Evolutionary conservation across 2,888 invertebrate species (phyloP), one percentile per base, ranked within the genome.

Genomic region (Mellilla xanthometata): DNA sequence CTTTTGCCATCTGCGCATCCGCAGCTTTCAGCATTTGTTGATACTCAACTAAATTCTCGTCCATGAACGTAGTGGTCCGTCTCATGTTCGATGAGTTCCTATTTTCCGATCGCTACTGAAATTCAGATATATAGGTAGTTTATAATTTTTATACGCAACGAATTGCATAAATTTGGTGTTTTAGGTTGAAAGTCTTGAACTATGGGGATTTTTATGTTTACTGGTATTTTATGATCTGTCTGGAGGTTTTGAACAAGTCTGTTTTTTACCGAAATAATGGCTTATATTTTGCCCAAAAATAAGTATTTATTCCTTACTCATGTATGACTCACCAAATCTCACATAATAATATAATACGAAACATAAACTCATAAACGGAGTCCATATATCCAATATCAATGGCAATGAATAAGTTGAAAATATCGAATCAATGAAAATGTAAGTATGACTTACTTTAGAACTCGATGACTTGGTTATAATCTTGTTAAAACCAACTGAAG

Each of bases 1-100:
- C 95, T 23, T 93, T 91, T 38, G 93, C 92, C 95, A 97, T 95
- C 68, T 95, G 94, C 5, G 93, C 91, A 68, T 96, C 89, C 4
- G 94, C 94, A n/a, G 91, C 90, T 65, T 91, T 92, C 39, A 93
- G 73, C 90, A 92, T 92, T 66, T 93, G 91, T 57, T 92, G 91
- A 65, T 93, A 94, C 64, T 92, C 91, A 12, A 92, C 91, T 22
- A 88, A 60, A 70, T 93, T 93, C 44, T 92, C 92, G 47, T 93
- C 93, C 93, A 94, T 94, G 54, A 94, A 94, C 5, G 91, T 89
- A 0, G 93, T 94, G 10, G 92, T 83, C 56, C 92, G 78, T 52
- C 91, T 75, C 33, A 72, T 56, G 55, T 75, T 73, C 29, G 72
- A 65, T 44, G 80, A 76, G 41, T 51, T 75, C 68, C 80, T 88